Conservation (phyloP, 2,113 vertebrate species). For the Cyphomyrus discorhynchus region DNA sequence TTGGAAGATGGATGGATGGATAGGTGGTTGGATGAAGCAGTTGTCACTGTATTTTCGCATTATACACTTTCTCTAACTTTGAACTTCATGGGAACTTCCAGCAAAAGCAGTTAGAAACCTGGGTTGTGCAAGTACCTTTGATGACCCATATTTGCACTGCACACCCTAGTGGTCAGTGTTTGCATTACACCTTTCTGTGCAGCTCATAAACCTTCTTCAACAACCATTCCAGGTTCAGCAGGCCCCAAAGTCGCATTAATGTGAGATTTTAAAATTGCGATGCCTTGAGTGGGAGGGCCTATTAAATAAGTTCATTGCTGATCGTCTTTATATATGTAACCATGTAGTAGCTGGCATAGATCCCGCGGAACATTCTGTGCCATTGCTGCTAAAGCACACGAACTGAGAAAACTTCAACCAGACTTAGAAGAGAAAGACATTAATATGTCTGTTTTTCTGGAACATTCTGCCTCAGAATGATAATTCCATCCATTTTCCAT, state of each 20-base stretch:
- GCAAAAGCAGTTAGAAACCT: not conserved
- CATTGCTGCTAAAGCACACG: not conserved
- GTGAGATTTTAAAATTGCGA: not conserved
- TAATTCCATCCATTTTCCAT: not conserved
- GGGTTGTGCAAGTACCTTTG: not conserved
- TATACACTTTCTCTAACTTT: not conserved
- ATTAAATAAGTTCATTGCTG: not conserved
- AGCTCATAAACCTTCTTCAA: not conserved
- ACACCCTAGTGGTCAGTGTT: not conserved
- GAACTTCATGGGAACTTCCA: not conserved
- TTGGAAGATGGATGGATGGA: not conserved
- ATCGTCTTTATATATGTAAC: not conserved
- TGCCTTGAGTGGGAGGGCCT: not conserved
- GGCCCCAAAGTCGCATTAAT: not conserved
- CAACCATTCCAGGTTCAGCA: not conserved
- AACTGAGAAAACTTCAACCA: not conserved
- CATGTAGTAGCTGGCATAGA: not conserved
- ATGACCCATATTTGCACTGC: not conserved
- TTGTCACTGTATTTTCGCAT: not conserved
- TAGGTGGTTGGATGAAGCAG: not conserved
- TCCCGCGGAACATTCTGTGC: not conserved
- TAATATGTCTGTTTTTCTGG: not conserved
- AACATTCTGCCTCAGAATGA: not conserved
- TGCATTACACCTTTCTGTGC: not conserved
- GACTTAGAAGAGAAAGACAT: not conserved